Evolutionary conservation across 2,797 vertebrate species (phyloP).

Genomic region (Pipistrellus pygmaeus): DNA sequence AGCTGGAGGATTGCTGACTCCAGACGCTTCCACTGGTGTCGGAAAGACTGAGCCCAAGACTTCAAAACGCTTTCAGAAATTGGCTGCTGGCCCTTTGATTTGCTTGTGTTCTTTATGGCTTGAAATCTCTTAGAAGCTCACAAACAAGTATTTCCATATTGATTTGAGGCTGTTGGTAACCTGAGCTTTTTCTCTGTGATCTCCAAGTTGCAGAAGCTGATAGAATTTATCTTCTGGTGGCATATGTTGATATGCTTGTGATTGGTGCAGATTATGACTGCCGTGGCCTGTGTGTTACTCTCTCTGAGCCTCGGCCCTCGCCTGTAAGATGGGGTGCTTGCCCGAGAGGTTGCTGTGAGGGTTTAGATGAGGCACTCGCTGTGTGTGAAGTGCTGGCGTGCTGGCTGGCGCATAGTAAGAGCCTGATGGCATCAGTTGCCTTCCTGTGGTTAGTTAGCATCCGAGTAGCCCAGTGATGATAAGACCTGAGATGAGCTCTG

Average conservation of each 20-base stretch:
- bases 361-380: rapidly evolving
- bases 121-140: slow-evolving; percentile 77
- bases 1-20: neutral
- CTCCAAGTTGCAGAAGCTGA: slow-evolving; percentile 82
- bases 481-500: neutral
- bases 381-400: rapidly evolving
- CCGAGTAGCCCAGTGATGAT: neutral
- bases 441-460: rapidly evolving
- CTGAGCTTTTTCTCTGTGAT: slow-evolving; percentile 71
- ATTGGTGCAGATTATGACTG: neutral
- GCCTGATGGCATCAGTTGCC: neutral
- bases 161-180: slow-evolving; percentile 78
- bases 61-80: slow-evolving; percentile 5
- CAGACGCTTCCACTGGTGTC: neutral
- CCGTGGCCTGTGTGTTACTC: neutral
- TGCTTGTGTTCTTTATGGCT: slow-evolving; percentile 62
- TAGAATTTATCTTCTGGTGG: slow-evolving; percentile 35
- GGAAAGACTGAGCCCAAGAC: neutral
- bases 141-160: slow-evolving; percentile 76
- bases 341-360: neutral
- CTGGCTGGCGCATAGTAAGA: rapidly evolving
- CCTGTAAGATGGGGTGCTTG: neutral
- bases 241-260: neutral
- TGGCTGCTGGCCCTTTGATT: slow-evolving; percentile 61
- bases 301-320: neutral